Evolutionary conservation across 2,797 vertebrate species (phyloP).

Genomic region (Cyclura pinguis): DNA sequence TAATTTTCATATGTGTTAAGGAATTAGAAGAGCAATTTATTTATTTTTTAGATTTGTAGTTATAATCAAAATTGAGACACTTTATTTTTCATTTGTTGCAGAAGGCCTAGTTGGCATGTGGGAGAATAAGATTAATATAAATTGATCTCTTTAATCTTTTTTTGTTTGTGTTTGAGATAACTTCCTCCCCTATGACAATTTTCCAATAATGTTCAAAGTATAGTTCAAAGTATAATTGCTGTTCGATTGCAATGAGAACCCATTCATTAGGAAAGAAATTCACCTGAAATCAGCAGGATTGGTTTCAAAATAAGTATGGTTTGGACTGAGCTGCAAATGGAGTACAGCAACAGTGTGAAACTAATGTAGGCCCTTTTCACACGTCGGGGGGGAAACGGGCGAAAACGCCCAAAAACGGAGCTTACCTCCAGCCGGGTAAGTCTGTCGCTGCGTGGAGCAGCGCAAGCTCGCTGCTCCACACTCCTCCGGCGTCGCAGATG

Average conservation of each 20-base stretch:
- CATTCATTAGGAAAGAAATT: neutral
- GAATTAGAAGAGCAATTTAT: conserved; percentile 4
- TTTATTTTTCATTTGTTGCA: neutral
- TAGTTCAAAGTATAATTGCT: neutral
- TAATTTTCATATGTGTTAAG: neutral
- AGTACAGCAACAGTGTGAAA: too few species aligned
- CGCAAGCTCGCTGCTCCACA: too few species aligned
- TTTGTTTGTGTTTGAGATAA: neutral
- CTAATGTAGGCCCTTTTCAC: too few species aligned
- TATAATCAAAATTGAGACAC: neutral
- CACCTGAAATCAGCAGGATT: conserved; percentile 4
- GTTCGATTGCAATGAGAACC: neutral
- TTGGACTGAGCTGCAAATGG: neutral
- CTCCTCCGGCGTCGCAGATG: too few species aligned
- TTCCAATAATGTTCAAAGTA: neutral
- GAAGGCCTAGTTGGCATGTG: neutral
- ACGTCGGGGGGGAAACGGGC: too few species aligned
- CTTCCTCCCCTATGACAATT: neutral
- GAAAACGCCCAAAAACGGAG: too few species aligned
- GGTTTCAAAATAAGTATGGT: neutral
- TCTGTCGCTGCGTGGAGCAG: too few species aligned
- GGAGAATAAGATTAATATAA: conserved; percentile 29
- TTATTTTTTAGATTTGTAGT: conserved; percentile 1
- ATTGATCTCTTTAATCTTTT: conserved; percentile 9
- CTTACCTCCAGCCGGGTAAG: too few species aligned